Percentiles rank a stretch among this genome's conserved stretches.
Conservation (phyloP, 2,113 vertebrate genomes). For the Melanotaenia duboulayi region DNA sequence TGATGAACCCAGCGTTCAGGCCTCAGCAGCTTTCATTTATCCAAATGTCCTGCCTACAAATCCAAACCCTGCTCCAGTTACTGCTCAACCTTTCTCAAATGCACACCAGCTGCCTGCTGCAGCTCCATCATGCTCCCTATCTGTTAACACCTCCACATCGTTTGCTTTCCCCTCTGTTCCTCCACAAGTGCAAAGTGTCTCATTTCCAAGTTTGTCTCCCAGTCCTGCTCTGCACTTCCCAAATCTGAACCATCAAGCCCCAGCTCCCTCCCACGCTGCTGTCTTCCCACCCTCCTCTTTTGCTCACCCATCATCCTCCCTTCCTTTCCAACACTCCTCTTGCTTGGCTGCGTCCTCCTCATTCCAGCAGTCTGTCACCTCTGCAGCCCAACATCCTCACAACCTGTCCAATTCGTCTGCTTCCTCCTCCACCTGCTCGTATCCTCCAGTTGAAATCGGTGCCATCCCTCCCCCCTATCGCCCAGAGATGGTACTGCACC, state of each 20-base stretch:
- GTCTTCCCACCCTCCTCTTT: slow-evolving; percentile 56
- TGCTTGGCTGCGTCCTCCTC: slow-evolving; percentile 57
- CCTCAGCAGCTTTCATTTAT: slow-evolving; percentile 50
- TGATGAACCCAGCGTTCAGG: slow-evolving; percentile 39
- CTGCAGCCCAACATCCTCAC: slow-evolving; percentile 57
- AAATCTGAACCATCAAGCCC: slow-evolving; percentile 60
- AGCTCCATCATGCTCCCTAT: slow-evolving; percentile 22
- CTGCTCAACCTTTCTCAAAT: slow-evolving; percentile 20
- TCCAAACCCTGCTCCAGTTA: slow-evolving; percentile 26
- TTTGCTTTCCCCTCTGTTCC: slow-evolving; percentile 48
- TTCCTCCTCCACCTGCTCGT: slow-evolving; percentile 53
- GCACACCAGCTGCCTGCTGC: slow-evolving; percentile 25
- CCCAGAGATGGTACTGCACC: slow-evolving; percentile 80
- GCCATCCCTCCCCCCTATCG: slow-evolving; percentile 71
- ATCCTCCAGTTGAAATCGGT: slow-evolving; percentile 70
- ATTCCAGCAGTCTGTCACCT: slow-evolving; percentile 42
- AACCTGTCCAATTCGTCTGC: slow-evolving; percentile 39
- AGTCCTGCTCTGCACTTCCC: slow-evolving; percentile 54
- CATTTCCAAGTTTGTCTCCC: slow-evolving; percentile 50
- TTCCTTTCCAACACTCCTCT: slow-evolving; percentile 62
- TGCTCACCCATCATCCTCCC: slow-evolving; percentile 44
- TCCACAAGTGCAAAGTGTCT: slow-evolving; percentile 67
- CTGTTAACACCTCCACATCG: slow-evolving; percentile 26
- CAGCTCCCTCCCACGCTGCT: slow-evolving; percentile 24
- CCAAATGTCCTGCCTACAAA: slow-evolving; percentile 46